A percentile compares a stretch with the other conserved stretches of the same genome.
Evolutionary conservation across 2,113 vertebrate genomes (phyloP).

Genomic region (Suricata suricatta): DNA sequence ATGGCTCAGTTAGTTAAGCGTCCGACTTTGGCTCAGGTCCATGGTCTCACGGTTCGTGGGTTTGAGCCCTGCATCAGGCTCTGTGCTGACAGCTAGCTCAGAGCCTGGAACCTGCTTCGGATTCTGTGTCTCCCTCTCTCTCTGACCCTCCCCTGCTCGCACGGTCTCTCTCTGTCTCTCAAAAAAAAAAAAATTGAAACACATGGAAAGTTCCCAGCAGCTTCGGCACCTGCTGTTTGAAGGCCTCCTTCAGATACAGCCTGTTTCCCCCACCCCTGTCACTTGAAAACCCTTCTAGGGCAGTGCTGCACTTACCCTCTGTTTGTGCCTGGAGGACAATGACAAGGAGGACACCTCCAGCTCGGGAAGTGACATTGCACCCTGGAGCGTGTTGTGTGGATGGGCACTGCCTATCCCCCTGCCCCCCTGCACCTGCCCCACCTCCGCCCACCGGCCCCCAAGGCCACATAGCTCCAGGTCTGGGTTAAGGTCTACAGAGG

Average conservation of each 20-base stretch:
- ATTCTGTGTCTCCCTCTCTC: too few relatives aligned
- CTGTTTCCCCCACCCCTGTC: background rate
- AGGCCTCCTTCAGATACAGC: background rate
- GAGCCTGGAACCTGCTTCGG: too few relatives aligned
- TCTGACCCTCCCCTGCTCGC: too few relatives aligned
- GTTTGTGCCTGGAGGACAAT: background rate
- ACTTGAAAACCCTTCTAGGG: background rate
- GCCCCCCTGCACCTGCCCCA: accelerated
- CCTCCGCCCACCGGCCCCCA: accelerated
- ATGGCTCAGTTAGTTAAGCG: too few relatives aligned
- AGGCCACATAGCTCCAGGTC: background rate
- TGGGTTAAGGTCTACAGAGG: background rate
- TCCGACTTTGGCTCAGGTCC: too few relatives aligned
- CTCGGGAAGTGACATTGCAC: too few relatives aligned
- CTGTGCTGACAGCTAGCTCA: too few relatives aligned
- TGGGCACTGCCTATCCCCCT: background rate
- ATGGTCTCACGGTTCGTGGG: too few relatives aligned
- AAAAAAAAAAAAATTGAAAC: too few relatives aligned
- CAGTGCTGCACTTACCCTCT: background rate
- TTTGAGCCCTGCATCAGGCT: too few relatives aligned
- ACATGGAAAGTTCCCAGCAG: too few relatives aligned
- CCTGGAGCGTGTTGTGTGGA: accelerated
- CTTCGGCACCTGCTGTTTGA: background rate
- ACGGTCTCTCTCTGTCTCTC: too few relatives aligned
- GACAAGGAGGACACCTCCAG: background rate